phyloP scores from a whole-genome alignment of 2,797 vertebrate species.

The Enteromius thamalakanensis region DNA sequence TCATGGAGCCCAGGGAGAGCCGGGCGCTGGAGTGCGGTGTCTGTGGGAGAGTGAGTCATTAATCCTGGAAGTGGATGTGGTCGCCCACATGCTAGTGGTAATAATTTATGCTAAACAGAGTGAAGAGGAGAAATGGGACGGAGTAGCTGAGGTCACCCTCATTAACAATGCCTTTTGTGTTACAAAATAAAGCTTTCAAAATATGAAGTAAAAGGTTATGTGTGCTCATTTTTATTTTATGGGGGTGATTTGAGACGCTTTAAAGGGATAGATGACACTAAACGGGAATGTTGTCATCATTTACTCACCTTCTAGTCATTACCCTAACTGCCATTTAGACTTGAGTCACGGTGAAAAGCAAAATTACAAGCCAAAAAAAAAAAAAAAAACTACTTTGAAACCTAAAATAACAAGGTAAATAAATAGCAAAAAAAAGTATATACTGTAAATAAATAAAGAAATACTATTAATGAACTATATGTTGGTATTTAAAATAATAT shows the following conservation, averaged over 20 bases:
- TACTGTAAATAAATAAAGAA: neutral
- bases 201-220: slow-evolving; percentile 12
- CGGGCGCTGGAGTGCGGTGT: slow-evolving; percentile 9
- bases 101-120: slow-evolving; percentile 45
- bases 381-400: neutral
- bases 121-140: slow-evolving; percentile 32
- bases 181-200: slow-evolving; percentile 22
- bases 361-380: neutral
- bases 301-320: neutral
- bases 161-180: slow-evolving; percentile 35
- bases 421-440: neutral
- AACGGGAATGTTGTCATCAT: neutral
- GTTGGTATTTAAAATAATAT: no score
- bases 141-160: slow-evolving; percentile 17
- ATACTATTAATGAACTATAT: neutral
- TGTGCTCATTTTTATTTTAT: slow-evolving; percentile 14
- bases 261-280: neutral
- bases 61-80: slow-evolving; percentile 35
- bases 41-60: slow-evolving; percentile 22
- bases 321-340: neutral
- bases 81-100: slow-evolving; percentile 29
- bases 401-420: neutral
- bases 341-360: neutral
- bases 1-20: slow-evolving; percentile 4
- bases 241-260: neutral